Evolutionary conservation across 2,113 vertebrate genomes (phyloP).

Genomic region (Ibidorhyncha struthersii): DNA sequence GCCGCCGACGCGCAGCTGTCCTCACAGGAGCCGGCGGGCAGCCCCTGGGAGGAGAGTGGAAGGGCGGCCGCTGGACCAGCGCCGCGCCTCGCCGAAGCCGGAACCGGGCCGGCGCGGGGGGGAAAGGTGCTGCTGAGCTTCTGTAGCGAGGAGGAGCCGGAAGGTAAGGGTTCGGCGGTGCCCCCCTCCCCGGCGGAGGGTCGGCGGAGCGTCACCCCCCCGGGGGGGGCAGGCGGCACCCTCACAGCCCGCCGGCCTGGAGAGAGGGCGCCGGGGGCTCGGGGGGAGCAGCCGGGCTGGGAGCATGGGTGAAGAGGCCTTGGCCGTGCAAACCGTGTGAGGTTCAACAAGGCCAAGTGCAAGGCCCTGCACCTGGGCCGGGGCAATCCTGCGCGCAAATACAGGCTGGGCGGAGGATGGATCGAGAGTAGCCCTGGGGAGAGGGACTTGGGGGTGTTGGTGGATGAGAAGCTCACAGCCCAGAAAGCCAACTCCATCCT

Average conservation of each 20-base stretch:
- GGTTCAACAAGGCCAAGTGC: not conserved
- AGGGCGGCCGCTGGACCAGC: not conserved
- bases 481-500: not conserved
- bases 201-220: no score
- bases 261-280: not conserved
- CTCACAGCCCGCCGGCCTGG: no score
- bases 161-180: not conserved
- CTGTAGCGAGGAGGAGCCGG: slow-evolving; percentile 16
- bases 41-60: not conserved
- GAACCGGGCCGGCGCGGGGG: not conserved
- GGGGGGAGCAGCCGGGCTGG: not conserved
- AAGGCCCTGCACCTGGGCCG: not conserved
- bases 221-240: no score
- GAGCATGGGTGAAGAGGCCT: not conserved
- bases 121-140: slow-evolving; percentile 36
- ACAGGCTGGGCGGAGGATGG: not conserved
- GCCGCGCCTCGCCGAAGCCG: not conserved
- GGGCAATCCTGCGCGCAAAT: not conserved
- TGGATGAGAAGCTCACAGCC: not conserved
- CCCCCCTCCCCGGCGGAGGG: not conserved
- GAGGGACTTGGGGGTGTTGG: not conserved
- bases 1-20: not conserved
- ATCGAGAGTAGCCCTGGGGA: not conserved
- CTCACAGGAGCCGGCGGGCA: no score
- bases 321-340: not conserved